Percentiles rank a stretch among this genome's conserved stretches.
These are phyloP conservation scores for Vannuccia rotundouncinata DNA, from an alignment of 2,888 invertebrate species.

Conservation along the genomic window DNA sequence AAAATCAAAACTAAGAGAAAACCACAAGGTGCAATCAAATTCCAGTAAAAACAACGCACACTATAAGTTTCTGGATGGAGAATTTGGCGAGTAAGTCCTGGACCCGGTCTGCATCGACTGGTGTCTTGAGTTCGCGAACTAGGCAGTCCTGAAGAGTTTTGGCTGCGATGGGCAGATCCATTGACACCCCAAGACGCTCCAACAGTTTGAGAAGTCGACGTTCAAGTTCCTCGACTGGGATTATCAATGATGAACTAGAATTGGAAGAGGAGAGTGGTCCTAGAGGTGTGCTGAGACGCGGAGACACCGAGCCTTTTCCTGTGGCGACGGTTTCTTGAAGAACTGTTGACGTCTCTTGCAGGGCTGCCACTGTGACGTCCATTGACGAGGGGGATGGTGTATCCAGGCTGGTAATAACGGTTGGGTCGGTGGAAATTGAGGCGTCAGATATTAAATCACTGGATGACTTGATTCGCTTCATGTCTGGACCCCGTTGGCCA, in stretches of 20 bases:
- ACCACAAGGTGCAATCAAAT: no score
- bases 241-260: not conserved
- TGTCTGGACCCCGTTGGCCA: not conserved
- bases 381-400: not conserved
- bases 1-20: no score
- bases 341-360: not conserved
- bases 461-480: not conserved
- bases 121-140: not conserved
- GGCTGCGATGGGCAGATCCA: not conserved
- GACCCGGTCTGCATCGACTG: not conserved
- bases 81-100: not conserved
- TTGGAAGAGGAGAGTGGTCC: not conserved
- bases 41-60: not conserved
- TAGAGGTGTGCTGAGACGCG: not conserved
- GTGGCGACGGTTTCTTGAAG: not conserved
- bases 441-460: not conserved
- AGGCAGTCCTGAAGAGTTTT: not conserved
- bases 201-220: not conserved
- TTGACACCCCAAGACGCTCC: not conserved
- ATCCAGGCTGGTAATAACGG: not conserved
- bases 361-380: not conserved
- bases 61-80: not conserved
- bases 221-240: not conserved
- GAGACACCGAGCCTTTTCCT: not conserved
- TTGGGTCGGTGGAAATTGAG: not conserved